Conservation (phyloP, 1,140 invertebrate genomes). For the Leptinotarsa lineolata region DNA sequence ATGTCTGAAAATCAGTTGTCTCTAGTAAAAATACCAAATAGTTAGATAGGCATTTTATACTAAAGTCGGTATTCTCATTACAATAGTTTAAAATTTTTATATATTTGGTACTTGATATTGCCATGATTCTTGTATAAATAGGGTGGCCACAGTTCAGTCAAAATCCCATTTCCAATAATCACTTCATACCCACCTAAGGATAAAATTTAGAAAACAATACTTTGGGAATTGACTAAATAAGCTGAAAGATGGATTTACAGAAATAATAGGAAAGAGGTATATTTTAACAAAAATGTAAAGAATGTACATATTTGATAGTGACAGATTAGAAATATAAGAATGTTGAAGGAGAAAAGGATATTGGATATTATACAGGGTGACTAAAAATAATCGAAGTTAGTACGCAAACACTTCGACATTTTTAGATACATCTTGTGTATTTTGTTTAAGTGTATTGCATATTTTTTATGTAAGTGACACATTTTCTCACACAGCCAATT, state of each 20-base stretch:
- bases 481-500: conserved; percentile 40
- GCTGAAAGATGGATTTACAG: conserved; percentile 34
- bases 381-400: conserved; percentile 16
- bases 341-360: conserved; percentile 38
- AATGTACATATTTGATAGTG: conserved; percentile 41
- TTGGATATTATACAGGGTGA: conserved; percentile 27
- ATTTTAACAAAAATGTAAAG: conserved; percentile 43
- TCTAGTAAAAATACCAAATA: conserved; percentile 24
- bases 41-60: conserved; percentile 35
- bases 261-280: conserved; percentile 37
- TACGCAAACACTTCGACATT: conserved; percentile 17
- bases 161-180: conserved; percentile 22
- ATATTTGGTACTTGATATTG: conserved; percentile 38
- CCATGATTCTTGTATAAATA: conserved; percentile 22
- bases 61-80: conserved; percentile 35
- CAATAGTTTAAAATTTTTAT: conserved; percentile 35
- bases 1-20: conserved; percentile 29
- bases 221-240: conserved; percentile 26
- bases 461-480: conserved; percentile 39
- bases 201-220: conserved; percentile 10
- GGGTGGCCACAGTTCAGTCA: conserved; percentile 26
- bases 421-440: not conserved
- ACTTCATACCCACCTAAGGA: conserved; percentile 5
- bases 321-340: conserved; percentile 43
- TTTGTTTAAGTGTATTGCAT: conserved; percentile 33